Conservation (phyloP, 2,888 invertebrate genomes). For the Hipparchia sbordonii region DNA sequence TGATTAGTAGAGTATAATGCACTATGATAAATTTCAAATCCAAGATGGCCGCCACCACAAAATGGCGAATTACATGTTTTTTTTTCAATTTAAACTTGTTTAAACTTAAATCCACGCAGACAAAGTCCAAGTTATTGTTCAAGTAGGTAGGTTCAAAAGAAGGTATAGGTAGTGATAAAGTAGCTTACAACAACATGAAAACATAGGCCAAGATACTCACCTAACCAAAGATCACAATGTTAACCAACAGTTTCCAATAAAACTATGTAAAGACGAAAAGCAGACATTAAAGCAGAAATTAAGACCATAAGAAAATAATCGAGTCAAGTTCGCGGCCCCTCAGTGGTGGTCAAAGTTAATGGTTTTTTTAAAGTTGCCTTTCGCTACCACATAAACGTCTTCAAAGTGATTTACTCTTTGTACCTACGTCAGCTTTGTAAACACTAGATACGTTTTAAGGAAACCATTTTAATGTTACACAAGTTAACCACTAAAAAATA, state of each 20-base stretch:
- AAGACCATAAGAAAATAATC: slow-evolving; percentile 39
- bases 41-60: too few relatives aligned
- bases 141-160: not conserved
- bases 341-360: slow-evolving; percentile 40
- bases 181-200: not conserved
- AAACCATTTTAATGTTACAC: not conserved
- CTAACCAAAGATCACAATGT: slow-evolving; percentile 22
- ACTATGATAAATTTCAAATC: too few relatives aligned
- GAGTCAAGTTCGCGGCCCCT: slow-evolving; percentile 34
- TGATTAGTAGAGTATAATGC: too few relatives aligned
- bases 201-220: not conserved
- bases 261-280: slow-evolving; percentile 16
- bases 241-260: slow-evolving; percentile 26
- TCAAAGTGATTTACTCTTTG: slow-evolving; percentile 41
- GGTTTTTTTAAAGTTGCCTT: slow-evolving; percentile 45
- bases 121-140: too few relatives aligned
- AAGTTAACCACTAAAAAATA: not conserved
- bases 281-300: slow-evolving; percentile 22
- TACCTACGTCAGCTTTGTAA: slow-evolving; percentile 19
- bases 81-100: too few relatives aligned
- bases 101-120: too few relatives aligned
- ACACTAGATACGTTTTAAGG: not conserved
- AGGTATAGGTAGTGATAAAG: not conserved
- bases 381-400: slow-evolving; percentile 38
- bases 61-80: too few relatives aligned